Evolutionary conservation across 2,888 invertebrate genomes (phyloP), one percentile per base, ranked within the genome.

Genomic region (Apamea monoglypha): DNA sequence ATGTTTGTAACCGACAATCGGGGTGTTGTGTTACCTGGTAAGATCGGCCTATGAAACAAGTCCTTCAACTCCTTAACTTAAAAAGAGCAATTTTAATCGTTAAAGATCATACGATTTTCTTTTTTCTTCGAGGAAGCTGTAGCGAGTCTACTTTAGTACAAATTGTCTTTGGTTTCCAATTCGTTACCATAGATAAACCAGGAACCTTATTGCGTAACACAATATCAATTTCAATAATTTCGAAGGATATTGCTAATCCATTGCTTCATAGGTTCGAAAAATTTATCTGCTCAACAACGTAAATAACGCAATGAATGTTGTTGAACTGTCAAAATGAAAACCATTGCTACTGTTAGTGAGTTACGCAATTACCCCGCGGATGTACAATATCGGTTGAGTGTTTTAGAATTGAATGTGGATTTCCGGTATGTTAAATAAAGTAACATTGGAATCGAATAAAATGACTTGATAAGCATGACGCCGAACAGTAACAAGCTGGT

Each of bases 361-460:
- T 18, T 50, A 50, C 18, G 6, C 50, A 50, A 53, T 53, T 53
- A 50, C 50, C 50, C 50, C 50, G 7, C 80, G 85, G 80, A 82
- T 84, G 50, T 61, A 69, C 53, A 50, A 40, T 70, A 73, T 74
- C 59, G 2, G n/a, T n/a, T 12, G 74, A 84, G 66, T 71, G 40
- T 80, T 74, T 53, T 68, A 25, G n/a, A 67, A 71, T 74, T 40
- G 61, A 74, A 71, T 63, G 47, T 80, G 67, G 18, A 68, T 80
- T 85, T 83, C 85, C 81, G 44, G 47, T 64, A 36, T 29, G 36
- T 70, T 74, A 16, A 80, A 74, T 79, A 47, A 21, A n/a, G 56
- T 72, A 25, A 8, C 7, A 18, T 79, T 36, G 59, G 14, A 56
- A 7, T 12, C 7, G 6, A 29, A 36, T 67, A 14, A 18, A 21